Conservation (phyloP, 35 echinoderm and acorn worm species). For the Patiria miniata region DNA sequence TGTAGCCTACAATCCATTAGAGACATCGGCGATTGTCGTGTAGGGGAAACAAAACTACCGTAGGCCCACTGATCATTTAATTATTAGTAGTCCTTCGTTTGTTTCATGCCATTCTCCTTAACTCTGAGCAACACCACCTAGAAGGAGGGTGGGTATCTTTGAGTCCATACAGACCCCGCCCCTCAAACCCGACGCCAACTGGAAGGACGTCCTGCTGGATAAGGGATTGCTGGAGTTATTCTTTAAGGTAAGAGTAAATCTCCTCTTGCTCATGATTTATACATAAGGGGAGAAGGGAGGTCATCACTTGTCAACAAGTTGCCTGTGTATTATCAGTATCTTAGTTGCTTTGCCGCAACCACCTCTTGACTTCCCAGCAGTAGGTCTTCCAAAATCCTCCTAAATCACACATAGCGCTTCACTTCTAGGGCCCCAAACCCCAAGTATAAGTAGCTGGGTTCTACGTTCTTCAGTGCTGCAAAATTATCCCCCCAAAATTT, state of each 20-base stretch:
- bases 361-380: background rate
- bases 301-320: too few species aligned
- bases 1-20: too few species aligned
- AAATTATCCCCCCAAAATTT: too few species aligned
- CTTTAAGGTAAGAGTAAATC: slow-evolving; percentile 79
- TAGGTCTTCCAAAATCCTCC: background rate
- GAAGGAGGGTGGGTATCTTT: slow-evolving; percentile 62
- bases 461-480: too few species aligned
- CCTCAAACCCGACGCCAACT: slow-evolving; percentile 72
- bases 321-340: too few species aligned
- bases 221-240: slow-evolving; percentile 84
- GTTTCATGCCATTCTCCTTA: background rate
- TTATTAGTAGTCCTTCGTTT: background rate
- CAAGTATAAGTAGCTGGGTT: background rate
- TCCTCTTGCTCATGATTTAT: background rate
- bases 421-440: background rate
- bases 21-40: too few species aligned
- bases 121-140: slow-evolving; percentile 40
- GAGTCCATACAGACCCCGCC: slow-evolving; percentile 55
- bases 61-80: too few species aligned
- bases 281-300: too few species aligned
- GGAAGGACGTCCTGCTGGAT: slow-evolving; percentile 77
- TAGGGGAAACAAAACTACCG: too few species aligned
- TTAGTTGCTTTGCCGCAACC: too few species aligned
- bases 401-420: background rate